A percentile compares a stretch with the other conserved stretches of the same genome.
Conservation (phyloP, 2,888 invertebrate species). For the Idaea straminata region DNA sequence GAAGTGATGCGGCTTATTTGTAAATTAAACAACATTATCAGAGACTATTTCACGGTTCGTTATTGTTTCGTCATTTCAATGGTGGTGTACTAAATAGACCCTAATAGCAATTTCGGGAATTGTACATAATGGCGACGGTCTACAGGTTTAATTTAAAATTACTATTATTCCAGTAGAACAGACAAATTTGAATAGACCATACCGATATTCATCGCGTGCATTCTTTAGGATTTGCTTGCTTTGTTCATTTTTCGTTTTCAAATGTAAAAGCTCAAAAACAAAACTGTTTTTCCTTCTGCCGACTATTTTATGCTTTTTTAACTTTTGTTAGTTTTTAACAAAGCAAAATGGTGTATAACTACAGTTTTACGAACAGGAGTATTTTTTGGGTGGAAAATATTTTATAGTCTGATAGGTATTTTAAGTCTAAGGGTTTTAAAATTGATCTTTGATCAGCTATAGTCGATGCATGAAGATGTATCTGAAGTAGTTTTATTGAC, state of each 20-base stretch:
- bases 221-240: not conserved
- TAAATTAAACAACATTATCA: conserved; percentile 1
- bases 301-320: not conserved
- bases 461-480: too few species aligned
- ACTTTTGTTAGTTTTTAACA: not conserved
- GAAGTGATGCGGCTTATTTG: not conserved
- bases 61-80: not conserved
- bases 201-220: not conserved
- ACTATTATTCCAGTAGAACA: not conserved
- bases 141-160: not conserved
- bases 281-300: conserved; percentile 5
- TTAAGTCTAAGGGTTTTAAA: not conserved
- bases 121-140: not conserved
- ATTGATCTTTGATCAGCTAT: too few species aligned
- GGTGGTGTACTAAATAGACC: not conserved
- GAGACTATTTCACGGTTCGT: not conserved
- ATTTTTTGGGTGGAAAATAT: not conserved
- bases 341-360: not conserved
- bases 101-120: not conserved
- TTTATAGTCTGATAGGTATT: not conserved
- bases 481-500: too few species aligned
- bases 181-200: not conserved
- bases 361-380: not conserved
- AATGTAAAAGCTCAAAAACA: conserved; percentile 2
- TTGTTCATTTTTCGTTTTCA: not conserved